Percentiles rank a stretch among this genome's conserved stretches.
phyloP scores from a whole-genome alignment of 2,888 invertebrate genomes.

The Tipula vernalis region DNA sequence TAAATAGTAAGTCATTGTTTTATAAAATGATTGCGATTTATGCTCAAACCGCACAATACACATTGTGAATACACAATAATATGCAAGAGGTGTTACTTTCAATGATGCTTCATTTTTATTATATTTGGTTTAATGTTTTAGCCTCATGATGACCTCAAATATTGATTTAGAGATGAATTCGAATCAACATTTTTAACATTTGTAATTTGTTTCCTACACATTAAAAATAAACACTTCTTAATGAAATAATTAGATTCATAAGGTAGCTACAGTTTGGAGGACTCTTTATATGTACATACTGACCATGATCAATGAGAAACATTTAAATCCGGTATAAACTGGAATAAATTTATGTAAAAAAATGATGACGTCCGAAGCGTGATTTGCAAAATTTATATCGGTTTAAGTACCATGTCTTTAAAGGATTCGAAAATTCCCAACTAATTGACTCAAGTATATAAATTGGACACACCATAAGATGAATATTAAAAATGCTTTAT shows the following conservation, averaged over 20 bases:
- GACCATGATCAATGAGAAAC: background rate
- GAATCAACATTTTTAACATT: background rate
- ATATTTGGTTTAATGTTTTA: background rate
- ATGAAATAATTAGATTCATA: background rate
- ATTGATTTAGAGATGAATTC: background rate
- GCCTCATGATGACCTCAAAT: background rate
- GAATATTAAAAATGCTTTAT: no score
- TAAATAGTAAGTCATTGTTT: background rate
- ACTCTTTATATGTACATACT: background rate
- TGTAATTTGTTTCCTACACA: background rate
- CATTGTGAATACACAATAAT: background rate
- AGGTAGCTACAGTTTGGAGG: background rate
- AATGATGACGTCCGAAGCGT: background rate
- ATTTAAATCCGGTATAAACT: background rate
- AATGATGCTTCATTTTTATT: background rate
- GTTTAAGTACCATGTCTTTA: no score
- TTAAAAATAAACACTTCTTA: no score
- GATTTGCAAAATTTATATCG: background rate
- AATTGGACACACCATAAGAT: no score
- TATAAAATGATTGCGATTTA: background rate
- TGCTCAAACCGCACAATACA: background rate
- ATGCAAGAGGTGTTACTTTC: background rate
- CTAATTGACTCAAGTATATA: no score
- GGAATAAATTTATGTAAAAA: background rate
- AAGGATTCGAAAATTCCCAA: no score